Evolutionary conservation across 2,797 vertebrate genomes (phyloP), one percentile per base, ranked within the genome.

Genomic region (Epinephelus coioides): DNA sequence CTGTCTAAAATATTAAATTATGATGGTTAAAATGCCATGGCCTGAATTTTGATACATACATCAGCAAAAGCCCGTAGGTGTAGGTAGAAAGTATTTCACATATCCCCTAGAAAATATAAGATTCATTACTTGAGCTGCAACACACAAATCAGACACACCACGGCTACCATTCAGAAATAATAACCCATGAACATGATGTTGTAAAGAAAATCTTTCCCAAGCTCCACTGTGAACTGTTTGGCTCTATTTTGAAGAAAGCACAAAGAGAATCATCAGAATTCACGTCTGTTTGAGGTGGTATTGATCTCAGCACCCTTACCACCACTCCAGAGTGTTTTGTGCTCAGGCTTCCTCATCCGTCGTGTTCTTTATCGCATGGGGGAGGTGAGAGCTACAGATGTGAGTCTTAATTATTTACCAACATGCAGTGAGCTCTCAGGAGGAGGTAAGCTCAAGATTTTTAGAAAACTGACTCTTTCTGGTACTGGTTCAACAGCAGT

Each of bases 341-440:
- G 62, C 73, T 76, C 18, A 10, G 54, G 65, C 70, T 77, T 84
- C 60, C 82, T 89, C 84, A 72, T 80, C 76, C 64, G 65, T 65
- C 69, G 61, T 25, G 54, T 78, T 86, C 27, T 69, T 78, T 62
- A 73, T 85, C 63, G 59, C 68, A 73, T 12, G 10, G 19, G 60
- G 71, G 77, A 70, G 73, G 89, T 65, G 64, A 86, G 78, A 76
- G 77, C 69, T 80, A 71, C 73, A 88, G 85, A 89, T 88, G 77
- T 81, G 68, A 77, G 85, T 86, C 86, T 95, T 91, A 93, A 91
- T 94, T 93, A 93, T 92, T 94, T 90, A 88, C 83, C 78, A 54
- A 15, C 49, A 62, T 73, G 62, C 27, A 79, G 68, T 66, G 57
- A 81, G 78, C 43, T 83, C 65, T 61, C 34, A n/a, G 25, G 27